Evolutionary conservation across 2,888 invertebrate genomes (phyloP).

Genomic region (Rutpela maculata): DNA sequence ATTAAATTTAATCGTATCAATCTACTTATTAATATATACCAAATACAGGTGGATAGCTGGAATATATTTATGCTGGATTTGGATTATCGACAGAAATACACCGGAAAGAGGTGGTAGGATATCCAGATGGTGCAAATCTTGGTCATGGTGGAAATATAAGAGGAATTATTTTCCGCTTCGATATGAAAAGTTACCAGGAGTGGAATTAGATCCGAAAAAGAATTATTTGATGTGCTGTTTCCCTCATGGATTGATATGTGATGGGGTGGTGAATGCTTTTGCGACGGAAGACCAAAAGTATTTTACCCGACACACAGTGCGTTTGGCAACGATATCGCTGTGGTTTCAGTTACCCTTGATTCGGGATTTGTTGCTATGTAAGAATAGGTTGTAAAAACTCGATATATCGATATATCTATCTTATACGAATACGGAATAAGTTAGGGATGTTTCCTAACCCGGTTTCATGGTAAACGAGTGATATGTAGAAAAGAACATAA

Average conservation of each 20-base stretch:
- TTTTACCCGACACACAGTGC: constrained; percentile 55
- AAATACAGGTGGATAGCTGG: constrained; percentile 76
- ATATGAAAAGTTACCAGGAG: constrained; percentile 89
- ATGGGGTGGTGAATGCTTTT: constrained; percentile 88
- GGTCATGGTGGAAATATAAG: constrained; percentile 82
- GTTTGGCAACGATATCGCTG: not conserved
- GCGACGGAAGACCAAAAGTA: constrained; percentile 76
- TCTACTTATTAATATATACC: constrained; percentile 78
- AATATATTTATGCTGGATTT: constrained; percentile 81
- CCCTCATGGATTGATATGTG: constrained; percentile 90
- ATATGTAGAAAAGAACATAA: too few species aligned
- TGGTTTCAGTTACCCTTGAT: not conserved
- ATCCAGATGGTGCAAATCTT: constrained; percentile 74
- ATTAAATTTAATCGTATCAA: constrained; percentile 74
- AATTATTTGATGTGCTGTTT: constrained; percentile 93
- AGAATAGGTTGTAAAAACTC: not conserved
- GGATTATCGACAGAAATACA: constrained; percentile 77
- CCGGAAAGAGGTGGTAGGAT: constrained; percentile 76
- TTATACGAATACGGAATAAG: too few species aligned
- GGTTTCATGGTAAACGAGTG: too few species aligned
- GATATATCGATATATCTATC: too few species aligned
- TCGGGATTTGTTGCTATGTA: not conserved
- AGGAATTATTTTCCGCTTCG: constrained; percentile 90
- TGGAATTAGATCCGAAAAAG: constrained; percentile 84
- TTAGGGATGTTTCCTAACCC: too few species aligned